Conservation (phyloP, 1,140 invertebrate species). For the Zaprionus africanus region DNA sequence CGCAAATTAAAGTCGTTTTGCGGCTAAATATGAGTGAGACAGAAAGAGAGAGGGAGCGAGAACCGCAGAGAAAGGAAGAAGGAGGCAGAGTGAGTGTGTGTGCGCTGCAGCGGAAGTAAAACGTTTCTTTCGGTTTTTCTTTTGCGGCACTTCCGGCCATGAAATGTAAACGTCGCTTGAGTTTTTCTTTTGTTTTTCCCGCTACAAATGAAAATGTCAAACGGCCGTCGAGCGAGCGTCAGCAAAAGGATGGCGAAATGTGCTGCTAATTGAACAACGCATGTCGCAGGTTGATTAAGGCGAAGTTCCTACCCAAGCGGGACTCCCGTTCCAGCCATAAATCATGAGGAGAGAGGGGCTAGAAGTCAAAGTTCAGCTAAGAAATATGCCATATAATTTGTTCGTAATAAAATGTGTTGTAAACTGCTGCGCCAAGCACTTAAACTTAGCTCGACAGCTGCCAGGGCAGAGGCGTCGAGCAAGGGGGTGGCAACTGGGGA, state of each 20-base stretch:
- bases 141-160: constrained; percentile 71
- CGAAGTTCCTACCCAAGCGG: background rate
- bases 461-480: background rate
- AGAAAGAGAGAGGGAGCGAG: background rate
- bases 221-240: constrained; percentile 32
- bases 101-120: constrained; percentile 61
- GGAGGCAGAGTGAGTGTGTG: constrained; percentile 5
- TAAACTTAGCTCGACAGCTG: constrained; percentile 44
- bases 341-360: constrained; percentile 30
- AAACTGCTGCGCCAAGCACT: constrained; percentile 72
- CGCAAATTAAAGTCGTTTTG: constrained; percentile 81
- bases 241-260: constrained; percentile 33
- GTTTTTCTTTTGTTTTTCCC: constrained; percentile 32
- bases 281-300: constrained; percentile 48
- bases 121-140: constrained; percentile 70
- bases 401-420: constrained; percentile 73
- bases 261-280: constrained; percentile 69
- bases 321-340: constrained; percentile 40
- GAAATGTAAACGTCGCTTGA: constrained; percentile 74
- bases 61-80: background rate
- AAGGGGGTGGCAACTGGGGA: constrained; percentile 10
- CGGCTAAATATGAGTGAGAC: constrained; percentile 58
- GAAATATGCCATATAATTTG: constrained; percentile 81
- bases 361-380: background rate
- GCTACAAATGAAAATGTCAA: constrained; percentile 69